Base-by-base conservation (phyloP, 2,113 vertebrate genomes). In the Dipodomys ordii region DNA sequence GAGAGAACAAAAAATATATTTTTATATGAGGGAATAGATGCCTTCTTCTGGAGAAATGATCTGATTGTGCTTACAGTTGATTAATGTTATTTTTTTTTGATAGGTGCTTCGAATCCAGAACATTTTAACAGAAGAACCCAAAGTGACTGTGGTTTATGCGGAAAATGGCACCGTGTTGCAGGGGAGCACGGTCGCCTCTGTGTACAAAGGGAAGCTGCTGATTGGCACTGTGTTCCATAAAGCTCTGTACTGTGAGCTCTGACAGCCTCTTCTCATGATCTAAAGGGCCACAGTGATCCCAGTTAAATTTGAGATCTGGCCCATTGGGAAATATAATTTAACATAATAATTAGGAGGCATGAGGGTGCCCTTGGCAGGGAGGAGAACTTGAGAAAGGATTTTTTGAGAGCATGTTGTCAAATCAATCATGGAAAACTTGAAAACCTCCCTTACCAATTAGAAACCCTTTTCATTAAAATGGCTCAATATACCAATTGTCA, bases 151-250 rank as follows among this genome's bases (percentile, higher is more conserved):
- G 13, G 97, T 99, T 57, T 99, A 99, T 0, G 93, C 97, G 0
- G 99, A 99, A 35, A 93, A 99, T 0, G 99, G 99, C 20, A 97
- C 98, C 0, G 96, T 99, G 90, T 95, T 99, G 85, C 98, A 99
- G 30, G 99, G 97, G 0, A 98, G 97, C 16, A 98, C 99, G 0
- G 99, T 98, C 19, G 99, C 99, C 0, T 76, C 98, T 0, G 15
- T 97, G 23, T 98, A 99, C 6, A 73, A 97, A 76, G 98, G 98
- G 19, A 99, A 99, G 46, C 87, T 99, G 69, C 98, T 99, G 73
- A 98, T 99, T 0, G 99, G 99, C 71, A 99, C 99, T 0, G 97
- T 99, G 68, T 99, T 96, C 97, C 99, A 99, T 57, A 99, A 98
- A 98, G 98, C 98, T 6, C 95, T 99, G 39, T 97, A 96, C 87